Evolutionary conservation across 2,888 invertebrate genomes (phyloP).

Genomic region (Chaetogeoica ovagalla): DNA sequence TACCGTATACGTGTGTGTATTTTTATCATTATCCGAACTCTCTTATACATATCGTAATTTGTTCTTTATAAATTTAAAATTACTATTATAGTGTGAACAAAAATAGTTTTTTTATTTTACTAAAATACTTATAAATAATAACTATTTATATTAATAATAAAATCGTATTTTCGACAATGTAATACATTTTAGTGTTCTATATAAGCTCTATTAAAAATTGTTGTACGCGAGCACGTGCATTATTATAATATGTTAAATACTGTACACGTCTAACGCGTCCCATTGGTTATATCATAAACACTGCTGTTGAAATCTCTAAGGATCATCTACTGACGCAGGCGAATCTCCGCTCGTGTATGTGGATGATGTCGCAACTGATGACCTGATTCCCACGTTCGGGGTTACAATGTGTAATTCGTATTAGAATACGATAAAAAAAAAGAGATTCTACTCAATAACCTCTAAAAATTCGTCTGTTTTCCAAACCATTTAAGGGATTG

Average conservation of each 20-base stretch:
- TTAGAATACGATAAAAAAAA: slow-evolving; percentile 26
- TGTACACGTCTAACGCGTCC: neutral
- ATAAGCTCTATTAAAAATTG: neutral
- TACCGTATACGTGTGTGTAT: too few species aligned
- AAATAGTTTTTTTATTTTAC: too few species aligned
- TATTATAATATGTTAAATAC: neutral
- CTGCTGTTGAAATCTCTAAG: slow-evolving; percentile 26
- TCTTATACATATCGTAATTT: too few species aligned
- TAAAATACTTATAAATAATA: too few species aligned
- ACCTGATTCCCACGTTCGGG: slow-evolving; percentile 46
- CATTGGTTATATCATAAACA: neutral
- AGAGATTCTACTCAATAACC: neutral
- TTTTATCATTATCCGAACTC: too few species aligned
- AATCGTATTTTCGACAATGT: too few species aligned
- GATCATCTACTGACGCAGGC: slow-evolving; percentile 30
- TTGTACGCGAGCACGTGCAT: neutral
- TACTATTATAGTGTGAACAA: too few species aligned
- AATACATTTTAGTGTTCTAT: too few species aligned
- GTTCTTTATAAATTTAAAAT: too few species aligned
- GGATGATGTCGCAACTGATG: slow-evolving; percentile 32
- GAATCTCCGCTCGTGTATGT: slow-evolving; percentile 28
- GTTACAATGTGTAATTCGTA: slow-evolving; percentile 17
- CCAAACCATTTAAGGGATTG: too few species aligned
- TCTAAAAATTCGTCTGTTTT: neutral
- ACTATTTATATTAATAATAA: too few species aligned